Evolutionary conservation across 2,113 vertebrate species (phyloP).

Genomic region (rat (Rattus norvegicus)): GRCr8 NC_086020.1:16324001-16324500

Average conservation of each 20-base stretch:
- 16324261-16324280: neutral
- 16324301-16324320: slow-evolving; percentile 2
- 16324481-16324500: slow-evolving; percentile 49
- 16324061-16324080: neutral
- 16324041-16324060: neutral
- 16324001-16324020: neutral
- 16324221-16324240: slow-evolving; percentile 8
- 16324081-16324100: neutral
- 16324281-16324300: slow-evolving; percentile 14
- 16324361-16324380: slow-evolving; percentile 25
- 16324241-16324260: neutral
- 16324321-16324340: neutral
- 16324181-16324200: neutral
- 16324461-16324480: slow-evolving; percentile 49
- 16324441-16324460: slow-evolving; percentile 70
- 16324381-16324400: slow-evolving; percentile 47
- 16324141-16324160: neutral
- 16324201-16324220: slow-evolving; percentile 31
- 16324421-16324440: slow-evolving; percentile 18
- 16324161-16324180: neutral
- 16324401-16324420: slow-evolving; percentile 26
- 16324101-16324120: neutral
- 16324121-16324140: neutral
- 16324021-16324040: slow-evolving; percentile 6
- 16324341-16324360: slow-evolving; percentile 41